phyloP scores from a whole-genome alignment of 2,113 vertebrate species.

The Bos indicus region DNA sequence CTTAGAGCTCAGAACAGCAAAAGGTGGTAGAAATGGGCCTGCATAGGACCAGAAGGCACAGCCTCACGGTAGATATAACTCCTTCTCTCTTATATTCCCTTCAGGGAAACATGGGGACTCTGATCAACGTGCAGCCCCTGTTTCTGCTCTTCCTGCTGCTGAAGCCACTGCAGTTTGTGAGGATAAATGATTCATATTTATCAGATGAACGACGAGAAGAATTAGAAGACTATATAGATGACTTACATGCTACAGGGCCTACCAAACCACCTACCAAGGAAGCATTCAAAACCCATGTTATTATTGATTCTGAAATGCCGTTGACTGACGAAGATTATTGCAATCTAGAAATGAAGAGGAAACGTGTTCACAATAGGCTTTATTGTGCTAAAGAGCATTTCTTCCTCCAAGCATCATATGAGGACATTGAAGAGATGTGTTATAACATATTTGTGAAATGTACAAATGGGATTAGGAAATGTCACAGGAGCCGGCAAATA shows the following conservation, averaged over 20 bases:
- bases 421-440: neutral
- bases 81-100: neutral
- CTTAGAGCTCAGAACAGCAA: neutral
- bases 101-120: neutral
- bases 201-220: rapidly evolving
- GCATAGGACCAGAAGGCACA: neutral
- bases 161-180: neutral
- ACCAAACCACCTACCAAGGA: neutral
- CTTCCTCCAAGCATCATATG: rapidly evolving
- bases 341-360: rapidly evolving
- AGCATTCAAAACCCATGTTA: neutral
- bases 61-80: neutral
- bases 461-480: neutral
- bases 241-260: neutral
- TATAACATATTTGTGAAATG: rapidly evolving
- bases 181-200: rapidly evolving
- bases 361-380: neutral
- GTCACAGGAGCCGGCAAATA: neutral
- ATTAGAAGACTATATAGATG: rapidly evolving
- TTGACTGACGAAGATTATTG: rapidly evolving
- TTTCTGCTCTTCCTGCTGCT: neutral
- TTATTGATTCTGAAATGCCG: rapidly evolving
- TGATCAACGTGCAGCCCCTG: neutral
- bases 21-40: neutral
- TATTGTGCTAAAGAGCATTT: neutral